phyloP scores from a whole-genome alignment of 2,888 invertebrate genomes.

The Sinodicranocentrus sp. region DNA sequence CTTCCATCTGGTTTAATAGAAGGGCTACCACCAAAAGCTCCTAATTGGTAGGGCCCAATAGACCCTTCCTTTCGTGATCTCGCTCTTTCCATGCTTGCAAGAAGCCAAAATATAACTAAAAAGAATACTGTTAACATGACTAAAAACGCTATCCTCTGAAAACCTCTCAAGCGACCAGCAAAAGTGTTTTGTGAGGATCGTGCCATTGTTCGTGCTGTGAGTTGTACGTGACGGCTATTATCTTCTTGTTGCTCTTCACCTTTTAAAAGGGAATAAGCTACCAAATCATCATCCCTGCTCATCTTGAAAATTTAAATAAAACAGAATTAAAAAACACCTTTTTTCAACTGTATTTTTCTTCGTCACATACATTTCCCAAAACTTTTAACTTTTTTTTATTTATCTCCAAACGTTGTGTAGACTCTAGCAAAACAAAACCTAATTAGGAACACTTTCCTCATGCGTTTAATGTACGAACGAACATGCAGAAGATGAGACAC shows the following conservation, averaged over 20 bases:
- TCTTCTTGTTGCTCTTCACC: not conserved
- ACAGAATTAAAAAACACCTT: too few species aligned
- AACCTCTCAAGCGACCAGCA: constrained; percentile 30
- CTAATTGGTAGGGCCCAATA: not conserved
- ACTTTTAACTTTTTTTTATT: too few species aligned
- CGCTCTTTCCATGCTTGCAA: constrained; percentile 40
- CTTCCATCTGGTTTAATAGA: constrained; percentile 37
- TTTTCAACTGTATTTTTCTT: too few species aligned
- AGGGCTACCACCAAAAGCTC: not conserved
- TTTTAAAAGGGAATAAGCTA: constrained; percentile 35
- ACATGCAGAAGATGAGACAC: too few species aligned
- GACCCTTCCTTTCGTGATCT: not conserved
- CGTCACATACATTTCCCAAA: too few species aligned
- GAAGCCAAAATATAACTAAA: constrained; percentile 43
- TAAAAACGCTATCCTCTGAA: constrained; percentile 40
- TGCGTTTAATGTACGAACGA: too few species aligned
- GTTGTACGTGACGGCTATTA: not conserved
- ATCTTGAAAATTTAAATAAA: too few species aligned
- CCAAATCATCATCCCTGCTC: constrained; percentile 28
- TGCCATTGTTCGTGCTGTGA: not conserved
- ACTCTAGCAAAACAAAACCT: too few species aligned
- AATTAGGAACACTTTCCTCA: too few species aligned
- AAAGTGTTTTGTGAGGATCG: constrained; percentile 27
- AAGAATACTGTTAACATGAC: constrained; percentile 19
- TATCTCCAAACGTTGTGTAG: too few species aligned